Conservation (phyloP, 1,140 invertebrate species). For the Drosophila nebulosa region DNA sequence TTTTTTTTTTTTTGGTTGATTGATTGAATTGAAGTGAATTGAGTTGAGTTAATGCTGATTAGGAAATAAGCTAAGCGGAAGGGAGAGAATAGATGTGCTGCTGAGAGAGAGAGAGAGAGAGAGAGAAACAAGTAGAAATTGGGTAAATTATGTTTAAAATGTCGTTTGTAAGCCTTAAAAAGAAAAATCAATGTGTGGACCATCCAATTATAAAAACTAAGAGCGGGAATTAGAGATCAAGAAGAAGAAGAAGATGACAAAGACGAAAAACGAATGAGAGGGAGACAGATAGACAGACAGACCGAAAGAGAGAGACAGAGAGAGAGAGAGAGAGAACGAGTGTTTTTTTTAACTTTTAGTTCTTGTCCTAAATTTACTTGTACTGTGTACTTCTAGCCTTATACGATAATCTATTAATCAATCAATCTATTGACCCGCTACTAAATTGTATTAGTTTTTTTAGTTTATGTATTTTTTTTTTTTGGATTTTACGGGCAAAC, state of each 20-base stretch:
- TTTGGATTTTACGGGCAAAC: neutral
- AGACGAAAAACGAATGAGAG: neutral
- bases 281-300: neutral
- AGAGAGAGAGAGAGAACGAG: neutral
- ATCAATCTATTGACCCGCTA: neutral
- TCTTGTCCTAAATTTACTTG: neutral
- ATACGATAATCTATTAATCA: neutral
- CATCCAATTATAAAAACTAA: conserved; percentile 37
- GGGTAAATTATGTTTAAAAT: conserved; percentile 17
- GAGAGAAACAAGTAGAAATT: neutral
- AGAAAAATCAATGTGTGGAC: conserved; percentile 50
- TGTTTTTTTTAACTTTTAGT: neutral
- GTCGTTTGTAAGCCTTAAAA: conserved; percentile 67
- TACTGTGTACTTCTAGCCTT: neutral
- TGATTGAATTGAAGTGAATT: conserved; percentile 22
- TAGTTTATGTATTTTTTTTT: neutral
- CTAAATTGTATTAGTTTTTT: neutral
- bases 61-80: neutral
- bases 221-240: neutral
- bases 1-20: neutral
- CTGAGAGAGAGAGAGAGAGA: neutral
- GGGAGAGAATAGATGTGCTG: no score
- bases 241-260: no score
- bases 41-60: conserved; percentile 9
- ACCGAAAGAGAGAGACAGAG: neutral